Percentiles rank a stretch among this genome's conserved stretches.
phyloP scores from a whole-genome alignment of 2,113 vertebrate genomes.

The Perca flavescens region DNA sequence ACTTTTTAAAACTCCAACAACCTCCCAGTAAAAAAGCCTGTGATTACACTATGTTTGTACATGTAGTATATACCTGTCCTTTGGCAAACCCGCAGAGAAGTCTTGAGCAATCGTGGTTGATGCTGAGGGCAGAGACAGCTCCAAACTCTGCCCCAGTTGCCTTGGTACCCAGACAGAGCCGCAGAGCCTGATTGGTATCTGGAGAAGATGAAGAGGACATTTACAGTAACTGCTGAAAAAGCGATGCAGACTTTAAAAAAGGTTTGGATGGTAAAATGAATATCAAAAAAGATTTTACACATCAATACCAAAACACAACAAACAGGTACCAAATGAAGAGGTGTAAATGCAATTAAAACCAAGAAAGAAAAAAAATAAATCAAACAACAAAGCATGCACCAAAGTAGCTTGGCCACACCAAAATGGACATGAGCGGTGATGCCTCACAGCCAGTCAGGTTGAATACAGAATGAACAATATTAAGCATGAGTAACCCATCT shows the following conservation, averaged over 20 bases:
- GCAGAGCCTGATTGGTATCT: slow-evolving; percentile 97
- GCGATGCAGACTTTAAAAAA: not conserved
- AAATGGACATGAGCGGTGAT: slow-evolving; percentile 11
- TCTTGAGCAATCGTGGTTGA: slow-evolving; percentile 95
- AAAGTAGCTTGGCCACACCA: not conserved
- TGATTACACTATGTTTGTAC: not conserved
- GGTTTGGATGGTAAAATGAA: not conserved
- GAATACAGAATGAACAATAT: slow-evolving; percentile 22
- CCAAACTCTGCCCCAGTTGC: slow-evolving; percentile 95
- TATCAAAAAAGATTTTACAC: not conserved
- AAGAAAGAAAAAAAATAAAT: slow-evolving; percentile 4
- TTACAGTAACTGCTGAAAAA: not conserved
- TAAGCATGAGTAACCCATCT: slow-evolving; percentile 1
- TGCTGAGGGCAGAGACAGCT: slow-evolving; percentile 95
- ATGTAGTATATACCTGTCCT: slow-evolving; percentile 88
- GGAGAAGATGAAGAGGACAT: slow-evolving; percentile 20
- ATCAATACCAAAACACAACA: slow-evolving; percentile 12
- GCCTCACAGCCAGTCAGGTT: not conserved
- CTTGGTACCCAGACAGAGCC: slow-evolving; percentile 94
- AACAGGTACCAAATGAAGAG: slow-evolving; percentile 26
- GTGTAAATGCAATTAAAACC: slow-evolving; percentile 2
- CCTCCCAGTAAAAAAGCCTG: not conserved
- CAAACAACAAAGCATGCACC: slow-evolving; percentile 45
- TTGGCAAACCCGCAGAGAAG: slow-evolving; percentile 98
- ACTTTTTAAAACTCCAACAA: not conserved